Conservation (phyloP, 2,113 vertebrate genomes). For the Syngnathus scovelli region DNA sequence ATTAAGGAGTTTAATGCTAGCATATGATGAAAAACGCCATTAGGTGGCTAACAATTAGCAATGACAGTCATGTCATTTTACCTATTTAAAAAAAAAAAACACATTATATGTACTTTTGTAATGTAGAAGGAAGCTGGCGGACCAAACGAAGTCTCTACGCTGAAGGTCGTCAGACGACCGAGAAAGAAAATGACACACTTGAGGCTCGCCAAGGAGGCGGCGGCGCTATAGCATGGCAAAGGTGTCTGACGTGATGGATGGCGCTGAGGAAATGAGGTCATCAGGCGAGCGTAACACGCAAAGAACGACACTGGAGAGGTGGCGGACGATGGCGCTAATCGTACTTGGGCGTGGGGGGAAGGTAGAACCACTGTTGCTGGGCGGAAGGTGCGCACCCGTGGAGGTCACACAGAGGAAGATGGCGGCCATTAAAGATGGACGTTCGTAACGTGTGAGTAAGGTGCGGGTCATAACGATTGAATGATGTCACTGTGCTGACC, state of each 20-base stretch:
- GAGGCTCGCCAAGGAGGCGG: background rate
- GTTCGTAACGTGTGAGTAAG: constrained; percentile 3
- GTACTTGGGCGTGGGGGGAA: constrained; percentile 20
- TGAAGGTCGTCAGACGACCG: background rate
- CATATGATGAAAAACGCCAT: no score
- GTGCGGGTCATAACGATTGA: no score
- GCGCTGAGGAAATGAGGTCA: constrained; percentile 12
- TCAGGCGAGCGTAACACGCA: background rate
- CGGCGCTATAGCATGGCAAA: constrained; percentile 2
- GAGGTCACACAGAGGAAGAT: constrained; percentile 37
- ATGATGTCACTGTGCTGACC: no score
- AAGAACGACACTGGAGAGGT: constrained; percentile 8
- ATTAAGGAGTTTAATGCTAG: no score
- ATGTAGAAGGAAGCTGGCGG: no score
- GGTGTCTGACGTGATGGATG: constrained; percentile 15
- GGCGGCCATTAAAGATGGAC: constrained; percentile 18
- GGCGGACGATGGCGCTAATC: constrained; percentile 16
- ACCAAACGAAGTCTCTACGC: no score
- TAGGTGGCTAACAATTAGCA: no score
- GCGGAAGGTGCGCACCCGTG: constrained; percentile 35
- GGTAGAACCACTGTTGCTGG: constrained; percentile 53
- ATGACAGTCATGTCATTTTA: no score
- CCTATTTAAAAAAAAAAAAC: no score
- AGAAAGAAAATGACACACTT: background rate
- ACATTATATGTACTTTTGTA: no score